Evolutionary conservation across 2,113 vertebrate species (phyloP).

Genomic region (Gasterosteus nipponicus): DNA sequence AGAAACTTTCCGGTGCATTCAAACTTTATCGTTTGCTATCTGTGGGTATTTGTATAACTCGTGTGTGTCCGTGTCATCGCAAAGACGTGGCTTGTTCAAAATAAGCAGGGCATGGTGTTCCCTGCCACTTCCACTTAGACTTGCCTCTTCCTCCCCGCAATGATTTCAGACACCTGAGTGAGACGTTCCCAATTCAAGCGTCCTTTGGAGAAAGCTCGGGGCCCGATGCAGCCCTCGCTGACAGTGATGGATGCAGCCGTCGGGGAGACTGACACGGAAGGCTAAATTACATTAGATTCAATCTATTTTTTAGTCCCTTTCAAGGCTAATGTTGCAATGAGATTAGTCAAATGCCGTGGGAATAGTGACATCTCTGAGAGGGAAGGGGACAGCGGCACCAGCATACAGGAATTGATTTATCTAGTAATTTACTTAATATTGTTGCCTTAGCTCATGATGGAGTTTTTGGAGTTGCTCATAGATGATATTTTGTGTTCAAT

Average conservation of each 20-base stretch:
- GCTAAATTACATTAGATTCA: constrained; percentile 82
- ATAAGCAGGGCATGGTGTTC: constrained; percentile 60
- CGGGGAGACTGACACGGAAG: constrained; percentile 66
- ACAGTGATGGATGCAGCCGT: constrained; percentile 84
- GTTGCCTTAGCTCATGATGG: neutral
- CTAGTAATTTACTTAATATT: constrained; percentile 18
- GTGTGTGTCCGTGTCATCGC: constrained; percentile 1
- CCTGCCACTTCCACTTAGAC: constrained; percentile 71
- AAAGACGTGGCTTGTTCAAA: constrained; percentile 38
- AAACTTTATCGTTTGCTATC: constrained; percentile 1
- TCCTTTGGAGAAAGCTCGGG: constrained; percentile 78
- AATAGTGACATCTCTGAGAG: constrained; percentile 36
- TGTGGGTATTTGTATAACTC: neutral
- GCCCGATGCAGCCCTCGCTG: constrained; percentile 72
- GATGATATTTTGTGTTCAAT: neutral
- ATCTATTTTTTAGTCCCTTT: constrained; percentile 62
- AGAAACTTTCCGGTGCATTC: constrained; percentile 2
- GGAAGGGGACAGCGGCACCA: constrained; percentile 24
- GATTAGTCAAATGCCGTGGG: constrained; percentile 62
- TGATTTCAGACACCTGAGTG: constrained; percentile 72
- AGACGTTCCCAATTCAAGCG: constrained; percentile 67
- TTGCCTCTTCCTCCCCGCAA: constrained; percentile 46
- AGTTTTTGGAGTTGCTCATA: neutral
- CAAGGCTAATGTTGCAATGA: constrained; percentile 75
- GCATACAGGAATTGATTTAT: constrained; percentile 7